Evolutionary conservation across 2,113 vertebrate genomes (phyloP), one percentile per base, ranked within the genome.

Genomic region (Aleadryas rufinucha): DNA sequence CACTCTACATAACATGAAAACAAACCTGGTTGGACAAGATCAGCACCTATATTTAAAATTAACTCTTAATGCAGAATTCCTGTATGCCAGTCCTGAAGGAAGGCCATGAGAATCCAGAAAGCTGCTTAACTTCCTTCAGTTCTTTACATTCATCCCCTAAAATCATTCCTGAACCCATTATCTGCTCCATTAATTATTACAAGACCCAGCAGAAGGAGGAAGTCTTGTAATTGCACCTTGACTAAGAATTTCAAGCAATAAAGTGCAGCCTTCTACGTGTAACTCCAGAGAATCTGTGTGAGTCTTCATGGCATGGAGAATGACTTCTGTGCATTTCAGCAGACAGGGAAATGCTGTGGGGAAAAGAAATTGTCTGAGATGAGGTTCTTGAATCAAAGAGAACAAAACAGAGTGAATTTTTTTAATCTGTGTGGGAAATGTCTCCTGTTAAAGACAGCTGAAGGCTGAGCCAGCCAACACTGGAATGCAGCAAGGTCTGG

Each of bases 231-330:
- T 15, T 53, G 24, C 90, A 97, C 96, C 96, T 96, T 88, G 84
- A 71, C 89, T 93, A n/a, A 98, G 39, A 77, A 97, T 41, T 33
- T 87, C 84, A 41, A 98, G 95, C 81, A 98, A 86, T 69, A 98
- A 95, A 35, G 68, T 86, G 69, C 95, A 97, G 44, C 95, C 97
- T 1, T 79, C 86, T 35, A 95, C 69, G 90, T 98, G 98, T 13
- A 98, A 9, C 20, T 96, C 82, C 0, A 90, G 74, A 79, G 94
- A 70, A 72, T 89, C 64, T 31, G 28, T 27, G 1, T 98, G 98
- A 37, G 45, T 93, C 63, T 82, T 82, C 97, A 98, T 90, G 37
- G 94, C 44, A 42, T 2, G 8, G 11, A 61, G 7, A 23, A 98
- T 35, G 44, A 83, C 7, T 4, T 95, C 86, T 33, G 96, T 71